Evolutionary conservation across 2,888 invertebrate genomes (phyloP).

Genomic region (Eupithecia inturbata): DNA sequence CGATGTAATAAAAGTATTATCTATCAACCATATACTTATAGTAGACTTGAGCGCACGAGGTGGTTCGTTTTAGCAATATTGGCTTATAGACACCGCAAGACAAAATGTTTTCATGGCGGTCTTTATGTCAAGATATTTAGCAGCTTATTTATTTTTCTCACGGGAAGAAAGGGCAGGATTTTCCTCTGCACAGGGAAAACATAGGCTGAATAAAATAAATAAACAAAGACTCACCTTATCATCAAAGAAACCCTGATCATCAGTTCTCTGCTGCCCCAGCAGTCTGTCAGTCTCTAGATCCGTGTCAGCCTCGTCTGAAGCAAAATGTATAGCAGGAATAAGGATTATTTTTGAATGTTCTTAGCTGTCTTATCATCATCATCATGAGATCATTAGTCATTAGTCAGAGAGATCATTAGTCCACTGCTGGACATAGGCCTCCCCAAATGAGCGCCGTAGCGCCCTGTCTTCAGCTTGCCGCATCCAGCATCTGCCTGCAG

Average conservation of each 20-base stretch:
- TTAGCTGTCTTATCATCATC: no score
- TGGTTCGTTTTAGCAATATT: no score
- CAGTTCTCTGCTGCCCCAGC: slow-evolving; percentile 96
- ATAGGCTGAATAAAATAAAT: background rate
- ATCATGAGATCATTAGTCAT: no score
- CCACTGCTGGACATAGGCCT: no score
- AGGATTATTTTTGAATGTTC: background rate
- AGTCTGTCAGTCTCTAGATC: slow-evolving; percentile 98
- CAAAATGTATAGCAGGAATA: background rate
- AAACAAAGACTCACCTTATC: slow-evolving; percentile 87
- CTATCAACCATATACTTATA: no score
- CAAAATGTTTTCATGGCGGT: no score
- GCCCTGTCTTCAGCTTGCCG: no score
- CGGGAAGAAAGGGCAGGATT: background rate
- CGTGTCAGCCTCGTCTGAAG: slow-evolving; percentile 94
- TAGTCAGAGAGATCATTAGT: no score
- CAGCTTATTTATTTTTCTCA: background rate
- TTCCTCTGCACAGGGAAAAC: background rate
- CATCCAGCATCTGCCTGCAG: no score
- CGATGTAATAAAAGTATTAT: no score
- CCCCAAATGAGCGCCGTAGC: no score
- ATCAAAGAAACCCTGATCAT: slow-evolving; percentile 96
- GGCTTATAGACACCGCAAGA: background rate
- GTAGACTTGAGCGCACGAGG: background rate
- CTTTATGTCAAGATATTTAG: background rate